Evolutionary conservation across 2,888 invertebrate genomes (phyloP), one percentile per base, ranked within the genome.

Genomic region (Coenonympha glycerion): DNA sequence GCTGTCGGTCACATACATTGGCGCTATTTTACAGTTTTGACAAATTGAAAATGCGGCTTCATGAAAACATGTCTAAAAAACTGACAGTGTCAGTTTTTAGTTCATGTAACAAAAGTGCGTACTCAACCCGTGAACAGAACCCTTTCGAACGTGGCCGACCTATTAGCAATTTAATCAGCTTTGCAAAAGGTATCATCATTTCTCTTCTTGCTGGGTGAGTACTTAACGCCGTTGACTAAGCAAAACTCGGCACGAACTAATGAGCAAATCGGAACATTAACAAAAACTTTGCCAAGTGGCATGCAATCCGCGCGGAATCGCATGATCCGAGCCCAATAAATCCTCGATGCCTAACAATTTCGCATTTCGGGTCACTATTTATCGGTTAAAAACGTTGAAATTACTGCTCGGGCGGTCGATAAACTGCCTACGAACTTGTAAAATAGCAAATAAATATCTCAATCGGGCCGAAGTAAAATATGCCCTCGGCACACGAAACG

Each of bases 381-480:
- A 64, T 64, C 65, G 66, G 60, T 64, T 64, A 71, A 71, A 71
- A 71, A 66, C 64, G 65, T 61, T 60, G 61, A 60, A 69, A 72
- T 70, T 70, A 71, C 65, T 60, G 63, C 44, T 47, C 26, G 48
- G 41, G 55, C 47, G 58, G 34, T 53, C 64, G 63, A 68, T 71
- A 67, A 75, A 73, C 70, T 69, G 67, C 67, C 70, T 69, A 67
- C 67, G 65, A 75, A 80, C 69, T 79, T 71, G 75, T 71, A 66
- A 73, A 76, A 74, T 72, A 74, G 70, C 65, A 66, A 77, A 79
- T 79, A 79, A 81, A 81, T 80, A 79, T 80, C 78, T 77, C 76
- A 76, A 79, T 80, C 69, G 69, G 56, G 62, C 58, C 49, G 52
- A 39, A 57, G 62, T 69, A 72, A 82, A 69, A 79, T 72, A 81